Conservation (phyloP, 2,888 invertebrate species). For the Metalampra italica region DNA sequence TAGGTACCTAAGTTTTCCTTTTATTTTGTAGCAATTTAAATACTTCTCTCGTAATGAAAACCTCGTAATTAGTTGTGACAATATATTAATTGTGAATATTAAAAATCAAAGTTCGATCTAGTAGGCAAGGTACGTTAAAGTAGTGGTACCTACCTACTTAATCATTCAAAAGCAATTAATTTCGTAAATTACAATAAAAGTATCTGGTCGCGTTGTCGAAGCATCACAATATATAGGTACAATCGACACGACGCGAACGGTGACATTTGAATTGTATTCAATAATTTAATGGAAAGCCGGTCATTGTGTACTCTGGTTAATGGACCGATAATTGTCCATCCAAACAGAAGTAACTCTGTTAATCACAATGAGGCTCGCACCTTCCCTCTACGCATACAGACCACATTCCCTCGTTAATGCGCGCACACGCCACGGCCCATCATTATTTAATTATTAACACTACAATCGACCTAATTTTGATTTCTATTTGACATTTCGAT, state of each 20-base stretch:
- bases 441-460: constrained; percentile 78
- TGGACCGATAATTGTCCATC: constrained; percentile 75
- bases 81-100: no score
- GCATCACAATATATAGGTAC: constrained; percentile 17
- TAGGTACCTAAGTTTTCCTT: no score
- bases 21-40: no score
- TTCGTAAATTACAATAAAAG: constrained; percentile 16
- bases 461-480: constrained; percentile 78
- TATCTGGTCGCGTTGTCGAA: constrained; percentile 23
- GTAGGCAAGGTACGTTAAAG: no score
- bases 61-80: no score
- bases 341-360: constrained; percentile 75
- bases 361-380: constrained; percentile 69
- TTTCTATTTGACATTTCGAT: constrained; percentile 77
- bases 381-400: constrained; percentile 44
- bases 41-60: no score
- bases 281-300: constrained; percentile 63
- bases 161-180: constrained; percentile 23
- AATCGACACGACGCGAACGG: constrained; percentile 33
- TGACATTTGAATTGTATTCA: constrained; percentile 52
- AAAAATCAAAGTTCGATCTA: no score
- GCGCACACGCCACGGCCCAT: constrained; percentile 42
- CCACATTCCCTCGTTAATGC: constrained; percentile 38
- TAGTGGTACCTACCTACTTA: constrained; percentile 7
- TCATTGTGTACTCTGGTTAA: constrained; percentile 66